Conservation (phyloP, 2,113 vertebrate species). For the Channa argus region DNA sequence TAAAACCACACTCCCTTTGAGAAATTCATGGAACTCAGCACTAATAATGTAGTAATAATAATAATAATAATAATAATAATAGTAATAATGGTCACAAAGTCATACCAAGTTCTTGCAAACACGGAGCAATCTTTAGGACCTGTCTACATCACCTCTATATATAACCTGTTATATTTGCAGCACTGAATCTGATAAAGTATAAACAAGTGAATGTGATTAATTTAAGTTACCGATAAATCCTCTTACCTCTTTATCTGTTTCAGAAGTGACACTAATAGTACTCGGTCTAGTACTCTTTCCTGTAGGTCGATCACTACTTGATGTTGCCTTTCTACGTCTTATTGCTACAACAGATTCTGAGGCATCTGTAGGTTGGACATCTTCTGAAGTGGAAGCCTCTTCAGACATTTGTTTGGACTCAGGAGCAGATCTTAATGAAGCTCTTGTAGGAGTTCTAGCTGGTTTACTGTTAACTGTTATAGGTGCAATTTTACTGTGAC, state of each 20-base stretch:
- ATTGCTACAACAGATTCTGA: fast-evolving
- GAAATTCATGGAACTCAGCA: no score
- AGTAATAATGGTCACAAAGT: no score
- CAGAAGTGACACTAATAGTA: fast-evolving
- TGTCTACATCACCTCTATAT: no score
- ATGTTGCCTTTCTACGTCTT: not conserved
- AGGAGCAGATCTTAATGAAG: slow-evolving; percentile 9
- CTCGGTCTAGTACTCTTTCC: fast-evolving
- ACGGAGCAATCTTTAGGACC: no score
- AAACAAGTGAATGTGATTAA: no score
- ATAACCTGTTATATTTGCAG: no score
- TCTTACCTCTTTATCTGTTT: not conserved
- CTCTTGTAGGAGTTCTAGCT: not conserved
- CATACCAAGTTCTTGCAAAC: no score
- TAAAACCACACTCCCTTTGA: no score
- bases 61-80: no score
- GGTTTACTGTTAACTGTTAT: not conserved
- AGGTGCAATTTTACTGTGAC: not conserved
- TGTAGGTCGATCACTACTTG: not conserved
- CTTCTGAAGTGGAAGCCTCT: not conserved
- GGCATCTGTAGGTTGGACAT: fast-evolving
- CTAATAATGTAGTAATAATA: no score
- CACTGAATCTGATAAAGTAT: no score
- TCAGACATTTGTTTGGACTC: slow-evolving; percentile 6
- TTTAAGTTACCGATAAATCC: not conserved